A percentile compares a stretch with the other conserved stretches of the same genome.
These are phyloP conservation scores for Plestiodon gilberti DNA, from an alignment of 2,113 vertebrate species.

Conservation along the genomic window DNA sequence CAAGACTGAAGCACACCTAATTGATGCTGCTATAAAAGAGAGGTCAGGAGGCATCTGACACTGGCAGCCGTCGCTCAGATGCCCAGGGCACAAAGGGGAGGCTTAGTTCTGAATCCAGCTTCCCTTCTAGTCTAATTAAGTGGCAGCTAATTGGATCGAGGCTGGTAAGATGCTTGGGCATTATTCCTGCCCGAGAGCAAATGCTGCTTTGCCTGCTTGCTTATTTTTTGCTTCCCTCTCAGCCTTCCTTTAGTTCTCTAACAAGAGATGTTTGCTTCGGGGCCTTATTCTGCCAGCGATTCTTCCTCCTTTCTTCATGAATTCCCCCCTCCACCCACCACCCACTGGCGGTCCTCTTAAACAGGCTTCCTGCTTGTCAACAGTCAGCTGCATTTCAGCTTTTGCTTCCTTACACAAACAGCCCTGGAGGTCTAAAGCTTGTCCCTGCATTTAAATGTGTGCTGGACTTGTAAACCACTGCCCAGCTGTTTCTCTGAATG, in stretches of 20 bases:
- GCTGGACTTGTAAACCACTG: not conserved
- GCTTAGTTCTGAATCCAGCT: not conserved
- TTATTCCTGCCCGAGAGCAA: rapidly evolving
- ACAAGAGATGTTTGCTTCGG: not conserved
- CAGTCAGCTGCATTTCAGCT: not conserved
- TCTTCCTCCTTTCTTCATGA: not conserved
- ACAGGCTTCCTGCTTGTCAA: not conserved
- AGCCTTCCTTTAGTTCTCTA: rapidly evolving
- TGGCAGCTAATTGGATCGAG: not conserved
- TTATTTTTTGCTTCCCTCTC: not conserved
- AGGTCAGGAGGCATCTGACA: not conserved
- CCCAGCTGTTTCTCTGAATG: not conserved
- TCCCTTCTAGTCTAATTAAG: constrained; percentile 30
- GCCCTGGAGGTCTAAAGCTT: not conserved
- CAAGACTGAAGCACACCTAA: not conserved
- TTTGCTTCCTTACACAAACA: not conserved
- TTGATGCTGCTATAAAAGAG: not conserved
- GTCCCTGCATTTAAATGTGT: not conserved
- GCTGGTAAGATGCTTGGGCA: not conserved
- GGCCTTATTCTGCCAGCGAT: not conserved
- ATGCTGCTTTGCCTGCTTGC: not conserved
- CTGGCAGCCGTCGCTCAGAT: not conserved
- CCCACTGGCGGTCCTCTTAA: not conserved
- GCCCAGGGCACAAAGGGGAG: not conserved
- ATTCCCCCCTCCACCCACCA: not conserved